These are phyloP conservation scores for Argyrosomus regius DNA, from an alignment of 2,797 vertebrate species.

Conservation along the genomic window DNA sequence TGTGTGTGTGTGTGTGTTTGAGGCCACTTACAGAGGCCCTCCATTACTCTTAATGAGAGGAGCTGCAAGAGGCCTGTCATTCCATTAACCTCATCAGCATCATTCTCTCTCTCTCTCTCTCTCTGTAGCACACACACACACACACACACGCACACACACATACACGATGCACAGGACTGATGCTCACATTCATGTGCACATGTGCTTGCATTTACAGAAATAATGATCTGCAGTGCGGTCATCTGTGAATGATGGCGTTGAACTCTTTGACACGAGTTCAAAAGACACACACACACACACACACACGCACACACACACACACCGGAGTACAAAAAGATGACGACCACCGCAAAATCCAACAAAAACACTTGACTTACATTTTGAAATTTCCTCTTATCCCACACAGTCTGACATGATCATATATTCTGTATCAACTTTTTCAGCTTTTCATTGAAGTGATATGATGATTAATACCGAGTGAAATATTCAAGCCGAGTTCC, in stretches of 20 bases:
- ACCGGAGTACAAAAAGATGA: not conserved
- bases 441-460: not conserved
- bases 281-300: not conserved
- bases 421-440: constrained; percentile 11
- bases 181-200: constrained; percentile 18
- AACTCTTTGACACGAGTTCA: constrained; percentile 7
- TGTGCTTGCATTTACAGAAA: constrained; percentile 29
- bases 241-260: constrained; percentile 21
- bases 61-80: constrained; percentile 53
- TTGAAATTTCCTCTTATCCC: not conserved
- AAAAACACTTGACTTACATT: not conserved
- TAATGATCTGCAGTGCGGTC: constrained; percentile 7
- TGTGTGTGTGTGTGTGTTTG: constrained; percentile 11
- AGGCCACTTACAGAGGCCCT: constrained; percentile 50
- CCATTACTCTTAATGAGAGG: constrained; percentile 67
- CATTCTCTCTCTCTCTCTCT: constrained; percentile 14
- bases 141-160: constrained; percentile 15
- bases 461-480: not conserved
- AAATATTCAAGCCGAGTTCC: not conserved
- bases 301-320: constrained; percentile 1
- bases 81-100: constrained; percentile 65
- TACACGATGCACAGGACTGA: not conserved
- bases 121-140: constrained; percentile 2
- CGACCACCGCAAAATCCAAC: not conserved
- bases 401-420: not conserved